These are phyloP conservation scores for Nebria salina DNA, from an alignment of 2,888 invertebrate genomes.

Conservation along the genomic window DNA sequence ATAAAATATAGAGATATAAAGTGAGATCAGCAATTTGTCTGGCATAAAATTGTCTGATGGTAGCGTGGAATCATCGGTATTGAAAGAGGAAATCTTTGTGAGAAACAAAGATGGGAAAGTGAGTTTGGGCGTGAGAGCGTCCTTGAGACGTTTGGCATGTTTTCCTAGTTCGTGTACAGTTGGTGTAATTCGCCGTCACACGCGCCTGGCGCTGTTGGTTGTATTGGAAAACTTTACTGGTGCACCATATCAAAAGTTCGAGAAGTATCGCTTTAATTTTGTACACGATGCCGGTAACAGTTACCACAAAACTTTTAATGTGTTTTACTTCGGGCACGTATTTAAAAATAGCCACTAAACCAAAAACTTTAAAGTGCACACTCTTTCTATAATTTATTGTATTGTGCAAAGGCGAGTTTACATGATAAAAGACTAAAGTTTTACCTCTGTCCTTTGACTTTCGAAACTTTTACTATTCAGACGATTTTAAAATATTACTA, in stretches of 20 bases:
- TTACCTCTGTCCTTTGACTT: not conserved
- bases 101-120: not conserved
- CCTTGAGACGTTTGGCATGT: not conserved
- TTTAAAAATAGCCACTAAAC: not conserved
- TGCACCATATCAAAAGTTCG: not conserved
- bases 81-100: not conserved
- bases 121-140: conserved; percentile 1
- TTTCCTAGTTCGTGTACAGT: too few species aligned
- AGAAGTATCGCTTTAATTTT: not conserved
- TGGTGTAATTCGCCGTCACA: not conserved
- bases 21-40: not conserved
- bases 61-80: not conserved
- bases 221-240: not conserved
- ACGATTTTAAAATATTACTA: not conserved
- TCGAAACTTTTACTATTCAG: not conserved
- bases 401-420: not conserved
- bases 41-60: not conserved
- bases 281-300: not conserved
- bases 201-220: not conserved
- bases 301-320: not conserved
- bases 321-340: not conserved
- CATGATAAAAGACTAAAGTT: not conserved
- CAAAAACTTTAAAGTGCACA: not conserved
- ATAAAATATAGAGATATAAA: not conserved
- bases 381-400: not conserved